Evolutionary conservation across 2,113 vertebrate species (phyloP).

Genomic region (Hemichromis elongatus): DNA sequence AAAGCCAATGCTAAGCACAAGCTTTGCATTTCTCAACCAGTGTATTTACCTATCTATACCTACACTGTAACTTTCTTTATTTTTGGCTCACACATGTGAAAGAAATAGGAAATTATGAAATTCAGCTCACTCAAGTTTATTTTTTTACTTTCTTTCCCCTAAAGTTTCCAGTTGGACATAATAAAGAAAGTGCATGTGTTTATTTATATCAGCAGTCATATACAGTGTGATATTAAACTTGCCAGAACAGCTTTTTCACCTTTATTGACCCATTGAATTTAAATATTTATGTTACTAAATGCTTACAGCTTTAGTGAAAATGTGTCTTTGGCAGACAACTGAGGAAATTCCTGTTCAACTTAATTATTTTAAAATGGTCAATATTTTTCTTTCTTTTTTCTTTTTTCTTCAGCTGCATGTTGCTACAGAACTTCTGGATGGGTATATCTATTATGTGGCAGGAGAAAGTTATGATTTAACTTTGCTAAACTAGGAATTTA

Average conservation of each 20-base stretch:
- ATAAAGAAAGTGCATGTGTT: neutral
- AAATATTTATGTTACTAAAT: constrained; percentile 22
- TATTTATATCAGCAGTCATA: constrained; percentile 16
- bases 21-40: neutral
- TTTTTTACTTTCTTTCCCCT: neutral
- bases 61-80: neutral
- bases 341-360: neutral
- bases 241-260: constrained; percentile 12
- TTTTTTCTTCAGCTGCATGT: neutral
- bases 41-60: neutral
- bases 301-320: constrained; percentile 14
- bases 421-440: neutral
- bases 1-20: neutral
- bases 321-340: neutral
- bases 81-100: neutral
- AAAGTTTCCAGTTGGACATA: neutral
- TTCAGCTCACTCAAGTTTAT: neutral
- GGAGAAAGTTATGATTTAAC: neutral
- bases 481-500: neutral
- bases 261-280: neutral
- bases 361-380: neutral
- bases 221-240: neutral
- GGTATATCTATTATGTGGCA: neutral
- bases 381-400: neutral
- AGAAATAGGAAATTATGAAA: neutral